Evolutionary conservation across 2,888 invertebrate species (phyloP), one percentile per base, ranked within the genome.

Genomic region (Eumacrocentrus americanus): DNA sequence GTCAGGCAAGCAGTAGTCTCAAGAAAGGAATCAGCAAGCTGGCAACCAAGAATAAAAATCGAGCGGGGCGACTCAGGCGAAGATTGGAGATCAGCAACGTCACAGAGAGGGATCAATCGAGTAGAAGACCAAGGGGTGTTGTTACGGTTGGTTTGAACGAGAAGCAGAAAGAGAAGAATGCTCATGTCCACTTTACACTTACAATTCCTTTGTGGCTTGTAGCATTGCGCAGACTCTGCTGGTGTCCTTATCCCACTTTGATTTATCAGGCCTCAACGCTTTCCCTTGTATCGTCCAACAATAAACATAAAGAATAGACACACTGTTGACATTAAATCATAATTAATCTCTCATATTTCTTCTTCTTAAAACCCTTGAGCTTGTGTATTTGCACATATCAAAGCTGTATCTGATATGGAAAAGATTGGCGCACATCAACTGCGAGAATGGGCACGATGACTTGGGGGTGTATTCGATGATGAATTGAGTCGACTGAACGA

Each of bases 111-210:
- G 23, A 54, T 18, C 50, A 58, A 61, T 42, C 46, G 12, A 59
- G 37, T 16, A 57, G 40, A 50, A 61, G 61, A 35, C 52, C 23
- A 2, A 37, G 47, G 12, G 64, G 63, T 29, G 29, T 55, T 29
- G 56, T 64, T 29, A 64, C 63, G 1, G 58, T 64, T 47, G 65
- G 61, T 14, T 40, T 61, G 12, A 53, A 18, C 11, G 60, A 60
- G 44, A 58, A 57, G 34, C 46, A 61, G 37, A 54, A 57, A 25
- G 55, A 64, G 23, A 55, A 60, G 46, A 63, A 60, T 44, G 61
- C 54, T 58, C 61, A 63, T 60, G 52, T 1, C 53, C 48, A 34
- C 12, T 52, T 38, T 52, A n/a, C 38, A 37, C 16, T 37, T 37
- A 22, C 37, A 38, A 23, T 34, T 22, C 14, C 51, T 52, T 52